phyloP scores from a whole-genome alignment of 2,797 vertebrate genomes.

The Periparus ater region DNA sequence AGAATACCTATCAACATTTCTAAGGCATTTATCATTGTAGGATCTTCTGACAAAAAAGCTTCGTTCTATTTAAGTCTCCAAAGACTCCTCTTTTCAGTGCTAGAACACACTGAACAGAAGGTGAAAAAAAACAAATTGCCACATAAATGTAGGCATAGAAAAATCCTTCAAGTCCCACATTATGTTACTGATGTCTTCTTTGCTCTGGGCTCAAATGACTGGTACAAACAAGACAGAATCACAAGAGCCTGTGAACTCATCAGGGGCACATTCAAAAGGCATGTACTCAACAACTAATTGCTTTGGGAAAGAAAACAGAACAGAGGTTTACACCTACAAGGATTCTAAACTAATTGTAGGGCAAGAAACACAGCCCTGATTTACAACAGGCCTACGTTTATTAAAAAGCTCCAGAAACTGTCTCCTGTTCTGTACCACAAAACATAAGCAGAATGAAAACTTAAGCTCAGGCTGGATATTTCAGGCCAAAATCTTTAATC shows the following conservation, averaged over 20 bases:
- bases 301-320: not conserved
- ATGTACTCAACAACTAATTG: not conserved
- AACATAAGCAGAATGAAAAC: not conserved
- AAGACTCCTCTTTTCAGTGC: not conserved
- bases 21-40: not conserved
- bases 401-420: not conserved
- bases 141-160: not conserved
- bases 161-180: not conserved
- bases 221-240: not conserved
- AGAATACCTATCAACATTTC: not conserved
- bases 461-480: not conserved
- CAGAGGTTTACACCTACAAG: not conserved
- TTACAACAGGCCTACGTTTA: not conserved
- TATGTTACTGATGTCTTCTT: not conserved
- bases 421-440: not conserved
- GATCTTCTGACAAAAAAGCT: not conserved
- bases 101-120: not conserved
- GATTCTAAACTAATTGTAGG: not conserved
- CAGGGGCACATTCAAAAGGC: not conserved
- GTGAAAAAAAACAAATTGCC: not conserved
- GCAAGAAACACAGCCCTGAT: not conserved
- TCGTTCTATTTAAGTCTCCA: constrained; percentile 3
- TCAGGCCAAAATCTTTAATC: not conserved
- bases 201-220: not conserved
- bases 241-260: not conserved